A percentile compares a stretch with the other conserved stretches of the same genome.
Conservation (phyloP, 2,797 vertebrate species). For the Gymnocypris eckloni region DNA sequence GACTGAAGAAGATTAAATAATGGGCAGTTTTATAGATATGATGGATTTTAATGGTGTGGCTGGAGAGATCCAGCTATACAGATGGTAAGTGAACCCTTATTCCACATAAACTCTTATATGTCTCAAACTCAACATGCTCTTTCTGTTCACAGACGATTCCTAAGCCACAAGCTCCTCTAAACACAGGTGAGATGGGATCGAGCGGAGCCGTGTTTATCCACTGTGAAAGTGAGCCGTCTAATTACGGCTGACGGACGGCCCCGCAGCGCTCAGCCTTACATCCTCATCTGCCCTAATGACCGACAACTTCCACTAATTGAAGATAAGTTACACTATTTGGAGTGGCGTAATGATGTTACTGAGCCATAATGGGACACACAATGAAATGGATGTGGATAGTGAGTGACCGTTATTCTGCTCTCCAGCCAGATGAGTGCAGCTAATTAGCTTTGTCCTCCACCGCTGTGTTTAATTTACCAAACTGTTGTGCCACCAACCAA, state of each 20-base stretch:
- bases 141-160: neutral
- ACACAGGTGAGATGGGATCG: neutral
- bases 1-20: neutral
- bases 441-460: conserved; percentile 46
- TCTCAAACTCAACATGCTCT: neutral
- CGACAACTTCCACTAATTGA: conserved; percentile 53
- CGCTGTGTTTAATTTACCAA: conserved; percentile 40
- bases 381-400: conserved; percentile 43
- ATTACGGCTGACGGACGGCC: conserved; percentile 42
- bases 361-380: conserved; percentile 49
- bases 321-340: conserved; percentile 57
- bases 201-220: conserved; percentile 27
- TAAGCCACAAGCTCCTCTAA: neutral
- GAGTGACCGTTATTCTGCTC: conserved; percentile 33
- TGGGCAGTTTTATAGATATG: neutral
- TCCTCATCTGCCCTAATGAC: conserved; percentile 53
- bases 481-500: conserved; percentile 28
- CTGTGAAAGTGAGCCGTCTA: conserved; percentile 39
- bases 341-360: conserved; percentile 48
- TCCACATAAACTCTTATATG: neutral
- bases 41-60: neutral
- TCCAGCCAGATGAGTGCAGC: conserved; percentile 9
- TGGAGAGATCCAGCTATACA: neutral
- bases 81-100: neutral
- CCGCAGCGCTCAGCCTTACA: conserved; percentile 22